Evolutionary conservation across 53 echinoderm and acorn worm genomes (phyloP).

Genomic region (Antedon mediterranea): DNA sequence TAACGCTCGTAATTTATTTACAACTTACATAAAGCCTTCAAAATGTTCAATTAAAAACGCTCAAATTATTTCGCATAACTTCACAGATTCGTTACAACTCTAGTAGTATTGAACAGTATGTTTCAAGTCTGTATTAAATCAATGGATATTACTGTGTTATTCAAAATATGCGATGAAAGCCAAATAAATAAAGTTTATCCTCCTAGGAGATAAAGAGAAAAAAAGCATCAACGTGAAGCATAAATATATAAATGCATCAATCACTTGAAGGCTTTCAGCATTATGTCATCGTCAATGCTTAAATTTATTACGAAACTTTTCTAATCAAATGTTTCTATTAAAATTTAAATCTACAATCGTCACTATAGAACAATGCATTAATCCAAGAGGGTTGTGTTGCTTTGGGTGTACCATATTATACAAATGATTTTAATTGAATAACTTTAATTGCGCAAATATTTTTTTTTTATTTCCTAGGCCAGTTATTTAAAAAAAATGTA

Average conservation of each 20-base stretch:
- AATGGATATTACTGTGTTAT: neutral
- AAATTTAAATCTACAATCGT: neutral
- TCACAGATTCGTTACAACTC: neutral
- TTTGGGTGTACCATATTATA: neutral
- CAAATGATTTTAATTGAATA: too few relatives aligned
- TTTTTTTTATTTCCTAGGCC: too few relatives aligned
- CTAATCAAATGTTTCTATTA: neutral
- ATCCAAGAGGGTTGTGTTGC: neutral
- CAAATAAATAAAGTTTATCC: slow-evolving; percentile 1
- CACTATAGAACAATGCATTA: neutral
- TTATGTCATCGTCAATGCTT: neutral
- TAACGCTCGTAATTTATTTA: neutral
- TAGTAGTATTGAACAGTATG: neutral
- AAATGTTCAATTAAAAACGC: neutral
- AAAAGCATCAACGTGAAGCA: neutral
- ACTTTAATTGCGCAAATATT: too few relatives aligned
- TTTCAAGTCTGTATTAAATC: neutral
- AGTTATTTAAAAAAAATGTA: too few relatives aligned
- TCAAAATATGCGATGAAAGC: neutral
- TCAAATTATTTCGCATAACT: neutral
- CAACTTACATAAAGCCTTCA: neutral
- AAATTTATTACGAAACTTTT: neutral
- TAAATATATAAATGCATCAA: neutral
- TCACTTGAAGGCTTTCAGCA: neutral
- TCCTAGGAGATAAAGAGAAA: neutral